A percentile compares a stretch with the other conserved stretches of the same genome.
Conservation (phyloP, 2,113 vertebrate species). For the Parus major region DNA sequence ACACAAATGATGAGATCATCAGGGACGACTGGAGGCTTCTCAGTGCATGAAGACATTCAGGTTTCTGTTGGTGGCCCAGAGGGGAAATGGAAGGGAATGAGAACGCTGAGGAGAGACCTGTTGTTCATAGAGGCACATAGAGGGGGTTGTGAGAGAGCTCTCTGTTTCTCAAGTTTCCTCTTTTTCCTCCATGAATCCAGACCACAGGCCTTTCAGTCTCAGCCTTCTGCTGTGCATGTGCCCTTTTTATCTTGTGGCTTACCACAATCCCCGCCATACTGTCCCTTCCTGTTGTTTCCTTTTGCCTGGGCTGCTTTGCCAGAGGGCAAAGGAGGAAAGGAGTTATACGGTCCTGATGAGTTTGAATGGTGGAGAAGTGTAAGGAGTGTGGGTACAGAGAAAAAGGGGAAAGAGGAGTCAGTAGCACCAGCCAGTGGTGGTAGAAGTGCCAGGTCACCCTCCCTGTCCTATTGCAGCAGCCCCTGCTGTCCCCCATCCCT, state of each 20-base stretch:
- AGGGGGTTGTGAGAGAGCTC: neutral
- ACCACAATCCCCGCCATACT: neutral
- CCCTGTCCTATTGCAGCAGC: neutral
- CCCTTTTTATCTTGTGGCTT: neutral
- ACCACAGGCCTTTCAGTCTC: neutral
- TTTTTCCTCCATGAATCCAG: neutral
- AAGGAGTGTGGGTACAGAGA: neutral
- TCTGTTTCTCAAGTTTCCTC: neutral
- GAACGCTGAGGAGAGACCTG: neutral
- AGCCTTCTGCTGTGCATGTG: neutral
- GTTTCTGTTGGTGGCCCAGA: neutral
- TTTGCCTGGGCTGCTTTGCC: neutral
- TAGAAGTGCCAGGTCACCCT: neutral
- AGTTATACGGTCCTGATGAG: neutral
- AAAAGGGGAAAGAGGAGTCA: neutral
- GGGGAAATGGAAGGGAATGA: neutral
- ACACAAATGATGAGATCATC: neutral
- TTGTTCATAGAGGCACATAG: neutral
- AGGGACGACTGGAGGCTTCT: neutral
- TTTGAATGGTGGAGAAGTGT: neutral
- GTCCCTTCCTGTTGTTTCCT: neutral
- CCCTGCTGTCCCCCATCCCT: neutral
- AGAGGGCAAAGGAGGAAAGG: neutral
- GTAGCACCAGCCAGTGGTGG: neutral
- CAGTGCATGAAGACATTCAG: neutral